Evolutionary conservation across 2,113 vertebrate genomes (phyloP), one percentile per base, ranked within the genome.

Genomic region (Muscicapa adusta): DNA sequence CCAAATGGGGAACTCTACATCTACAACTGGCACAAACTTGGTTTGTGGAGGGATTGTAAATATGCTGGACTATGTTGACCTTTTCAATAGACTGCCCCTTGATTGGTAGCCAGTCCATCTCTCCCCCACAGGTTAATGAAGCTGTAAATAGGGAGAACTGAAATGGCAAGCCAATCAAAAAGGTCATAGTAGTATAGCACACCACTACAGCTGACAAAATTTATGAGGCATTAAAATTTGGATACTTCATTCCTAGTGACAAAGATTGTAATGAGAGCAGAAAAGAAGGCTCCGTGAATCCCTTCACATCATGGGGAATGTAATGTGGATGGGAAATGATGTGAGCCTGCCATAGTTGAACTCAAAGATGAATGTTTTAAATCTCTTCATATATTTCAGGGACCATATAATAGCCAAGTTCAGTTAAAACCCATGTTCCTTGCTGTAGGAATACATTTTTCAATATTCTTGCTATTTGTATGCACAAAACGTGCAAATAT

Each of bases 81-180:
- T 97, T 97, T 97, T 93, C 94, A 76, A 4, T 96, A 65, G 88
- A 67, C 29, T 13, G 6, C 50, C 57, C 2, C 8, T 89, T 81
- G 85, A 76, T 79, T 96, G 89, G 95, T 81, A 82, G 83, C 96
- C 8, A 5, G 68, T 81, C 91, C 82, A 57, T 91, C 89, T 95
- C 86, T 93, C 54, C 85, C 61, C 54, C 70, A 94, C 84, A 95
- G 96, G 96, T 96, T 97, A 97, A 97, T 97, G 93, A 97, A 92
- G 90, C 93, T 96, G 93, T 96, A 96, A 97, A 96, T 94, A 96
- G 81, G 77, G 86, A 84, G 81, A 85, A 79, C 58, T 66, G 80
- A 97, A 97, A 97, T 96, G 96, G 96, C 96, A 97, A 96, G 72
- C 78, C 91, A 97, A 97, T 97, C 95, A 97, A 87, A 97, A 97